Evolutionary conservation across 2,797 vertebrate species (phyloP), one percentile per base, ranked within the genome.

Genomic region (Crenichthys baileyi): DNA sequence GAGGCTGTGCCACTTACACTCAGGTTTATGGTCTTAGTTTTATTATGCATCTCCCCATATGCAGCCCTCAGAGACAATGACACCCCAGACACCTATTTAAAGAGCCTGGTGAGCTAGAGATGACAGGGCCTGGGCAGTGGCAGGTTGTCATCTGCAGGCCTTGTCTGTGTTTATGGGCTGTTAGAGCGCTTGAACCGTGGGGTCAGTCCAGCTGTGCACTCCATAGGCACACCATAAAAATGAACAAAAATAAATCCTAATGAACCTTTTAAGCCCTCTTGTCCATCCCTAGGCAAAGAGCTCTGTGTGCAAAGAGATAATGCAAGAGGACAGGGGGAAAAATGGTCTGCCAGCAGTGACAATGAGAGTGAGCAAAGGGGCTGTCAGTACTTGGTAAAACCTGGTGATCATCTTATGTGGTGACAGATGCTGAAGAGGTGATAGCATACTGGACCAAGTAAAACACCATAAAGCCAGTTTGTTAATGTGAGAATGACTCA

Each of bases 171-270:
- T 95, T 94, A 93, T 93, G 84, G 84, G 86, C 88, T 92, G 85
- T 93, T 93, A 89, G 90, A 89, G 90, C 71, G 29, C 86, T 93
- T 94, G 89, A 91, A 89, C 92, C 85, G 65, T 79, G 77, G 89
- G 92, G 91, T 91, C 87, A 82, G 75, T 83, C 89, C 85, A 82
- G 86, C 85, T 90, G 89, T 9, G 44, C 85, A 82, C 91, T 86
- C 89, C 80, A 82, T 87, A 81, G 89, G 85, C 84, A 72, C 71
- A 89, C 87, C 87, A 84, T 92, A 89, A 94, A 70, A 93, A 89
- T 86, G 89, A 88, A 92, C 93, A 92, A 92, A 95, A 94, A 95
- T 95, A 94, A 93, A 94, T 92, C 86, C 87, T 94, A 94, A 95
- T 94, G 90, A 95, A 94, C 89, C 92, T 94, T 94, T 95, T 94